A percentile compares a stretch with the other conserved stretches of the same genome.
Evolutionary conservation across 2,797 vertebrate genomes (phyloP).

Genomic region (Hephaestus fuliginosus): DNA sequence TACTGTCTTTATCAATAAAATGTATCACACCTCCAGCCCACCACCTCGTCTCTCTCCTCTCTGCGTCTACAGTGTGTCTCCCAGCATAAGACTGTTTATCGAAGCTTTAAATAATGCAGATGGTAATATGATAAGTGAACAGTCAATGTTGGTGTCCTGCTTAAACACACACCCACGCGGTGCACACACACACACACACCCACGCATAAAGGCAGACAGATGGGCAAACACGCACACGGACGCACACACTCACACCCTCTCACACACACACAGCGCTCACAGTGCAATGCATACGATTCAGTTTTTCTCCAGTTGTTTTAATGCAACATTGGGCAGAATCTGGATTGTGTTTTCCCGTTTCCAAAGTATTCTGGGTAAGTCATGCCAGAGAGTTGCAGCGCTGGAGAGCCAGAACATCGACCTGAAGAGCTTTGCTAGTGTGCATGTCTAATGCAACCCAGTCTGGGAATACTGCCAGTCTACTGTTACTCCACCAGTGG

Average conservation of each 20-base stretch:
- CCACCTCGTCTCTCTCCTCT: conserved; percentile 36
- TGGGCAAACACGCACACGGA: not conserved
- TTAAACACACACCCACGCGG: conserved; percentile 62
- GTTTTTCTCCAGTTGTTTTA: conserved; percentile 51
- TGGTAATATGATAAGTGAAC: conserved; percentile 84
- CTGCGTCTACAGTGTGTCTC: conserved; percentile 53
- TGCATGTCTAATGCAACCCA: conserved; percentile 84
- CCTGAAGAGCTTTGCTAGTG: conserved; percentile 83
- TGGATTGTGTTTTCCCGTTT: conserved; percentile 64
- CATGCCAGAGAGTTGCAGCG: conserved; percentile 72
- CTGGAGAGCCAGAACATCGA: conserved; percentile 78
- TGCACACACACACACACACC: conserved; percentile 36
- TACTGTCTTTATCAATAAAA: conserved; percentile 31
- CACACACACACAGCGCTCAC: conserved; percentile 3
- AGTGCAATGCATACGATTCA: conserved; percentile 22
- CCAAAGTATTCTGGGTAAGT: conserved; percentile 69
- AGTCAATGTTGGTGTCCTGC: conserved; percentile 76
- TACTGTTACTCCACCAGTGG: conserved; percentile 83
- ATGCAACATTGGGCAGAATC: conserved; percentile 53
- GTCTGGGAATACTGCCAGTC: conserved; percentile 85
- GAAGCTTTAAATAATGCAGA: conserved; percentile 85
- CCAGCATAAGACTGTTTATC: conserved; percentile 75
- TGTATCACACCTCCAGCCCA: conserved; percentile 26
- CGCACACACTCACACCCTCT: too few relatives aligned
- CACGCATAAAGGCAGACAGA: conserved; percentile 20